Percentiles rank a stretch among this genome's conserved stretches.
Evolutionary conservation across 2,797 vertebrate species (phyloP).

Genomic region (Nannoperca obscura): DNA sequence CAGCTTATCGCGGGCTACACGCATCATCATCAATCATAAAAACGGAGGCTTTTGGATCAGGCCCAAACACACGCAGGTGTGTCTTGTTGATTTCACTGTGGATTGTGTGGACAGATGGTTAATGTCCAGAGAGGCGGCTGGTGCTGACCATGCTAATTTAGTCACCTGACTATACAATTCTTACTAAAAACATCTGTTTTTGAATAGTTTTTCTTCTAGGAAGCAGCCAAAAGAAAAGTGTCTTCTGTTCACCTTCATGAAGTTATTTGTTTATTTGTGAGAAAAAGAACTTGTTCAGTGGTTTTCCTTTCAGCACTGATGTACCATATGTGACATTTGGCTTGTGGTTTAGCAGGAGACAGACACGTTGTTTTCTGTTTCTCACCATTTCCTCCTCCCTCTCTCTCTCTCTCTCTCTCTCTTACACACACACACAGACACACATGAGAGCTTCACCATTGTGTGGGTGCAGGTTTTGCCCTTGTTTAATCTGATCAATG

Average conservation of each 20-base stretch:
- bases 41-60: constrained; percentile 38
- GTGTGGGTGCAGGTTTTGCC: constrained; percentile 56
- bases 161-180: constrained; percentile 18
- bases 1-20: constrained; percentile 61
- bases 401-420: constrained; percentile 18
- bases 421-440: constrained; percentile 21
- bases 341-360: constrained; percentile 72
- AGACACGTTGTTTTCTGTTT: constrained; percentile 74
- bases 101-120: constrained; percentile 56
- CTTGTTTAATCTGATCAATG: constrained; percentile 53
- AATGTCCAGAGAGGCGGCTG: constrained; percentile 37
- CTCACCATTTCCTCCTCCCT: constrained; percentile 50
- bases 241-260: background rate
- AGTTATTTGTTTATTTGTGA: constrained; percentile 58
- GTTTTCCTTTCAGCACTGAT: constrained; percentile 52
- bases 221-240: background rate
- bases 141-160: constrained; percentile 52
- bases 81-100: constrained; percentile 44
- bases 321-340: constrained; percentile 71
- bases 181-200: constrained; percentile 14
- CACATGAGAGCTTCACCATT: constrained; percentile 40
- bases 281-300: constrained; percentile 36
- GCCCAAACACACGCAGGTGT: constrained; percentile 54
- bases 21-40: constrained; percentile 69
- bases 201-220: background rate